Base-by-base conservation (phyloP, 2,888 invertebrate species). In the Patella ulyssiponensis region DNA sequence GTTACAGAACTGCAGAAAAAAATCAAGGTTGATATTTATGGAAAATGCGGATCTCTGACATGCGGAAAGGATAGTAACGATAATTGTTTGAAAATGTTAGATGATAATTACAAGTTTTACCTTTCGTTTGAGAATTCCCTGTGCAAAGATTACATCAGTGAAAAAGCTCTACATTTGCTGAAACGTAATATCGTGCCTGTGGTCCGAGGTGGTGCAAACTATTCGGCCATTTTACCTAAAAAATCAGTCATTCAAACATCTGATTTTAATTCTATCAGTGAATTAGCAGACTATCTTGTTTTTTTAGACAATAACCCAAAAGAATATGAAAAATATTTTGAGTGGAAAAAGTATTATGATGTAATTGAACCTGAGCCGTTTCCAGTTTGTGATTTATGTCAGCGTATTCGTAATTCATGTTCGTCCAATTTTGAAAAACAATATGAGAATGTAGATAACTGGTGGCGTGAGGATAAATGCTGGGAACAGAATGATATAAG, bases 1-100 rank as follows among this genome's bases (percentile, higher is more conserved):
- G 81, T 84, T 4, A 76, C 74, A 69, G 76, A 81, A 51, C 72
- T 86, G 52, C 58, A 79, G 73, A 80, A 83, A 56, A 71, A 79
- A 75, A 79, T 86, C 5, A 70, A 76, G 12, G 82, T 86, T 0
- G 84, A 86, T 75, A 75, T 84, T 14, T 83, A 78, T 71, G 86
- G 86, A 15, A 75, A 74, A 12, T 86, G 86, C 79, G 85, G 85
- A 20, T 14, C 44, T 23, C 56, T 72, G 44, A 56, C 52, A 23
- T 78, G 78, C 54, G 51, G 23, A 64, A 58, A 58, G 15, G 56
- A 23, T 17, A 58, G 71, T n/a, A 27, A 69, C 4, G 27, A 14
- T 0, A 75, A 75, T n/a, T 75, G 75, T 51, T 33, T 44, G 7
- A 44, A 58, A 20, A 64, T n/a, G 20, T n/a, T n/a, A 20, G 64